Evolutionary conservation across 2,888 invertebrate genomes (phyloP).

Genomic region (Drosophila subsilvestris): DNA sequence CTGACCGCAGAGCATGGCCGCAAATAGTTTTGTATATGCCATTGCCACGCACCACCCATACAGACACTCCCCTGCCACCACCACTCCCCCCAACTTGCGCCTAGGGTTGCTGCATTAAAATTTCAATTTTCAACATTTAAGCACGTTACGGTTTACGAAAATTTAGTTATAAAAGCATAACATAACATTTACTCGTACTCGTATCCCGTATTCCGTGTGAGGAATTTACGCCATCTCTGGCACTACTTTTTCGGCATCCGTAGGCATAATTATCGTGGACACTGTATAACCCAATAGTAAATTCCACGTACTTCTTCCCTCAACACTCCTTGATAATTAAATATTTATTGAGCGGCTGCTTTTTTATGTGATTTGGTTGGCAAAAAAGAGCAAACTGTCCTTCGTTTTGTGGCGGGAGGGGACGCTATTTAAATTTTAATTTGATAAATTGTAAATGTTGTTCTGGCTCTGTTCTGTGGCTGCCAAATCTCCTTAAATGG

Average conservation of each 20-base stretch:
- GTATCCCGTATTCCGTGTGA: slow-evolving; percentile 16
- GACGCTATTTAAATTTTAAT: slow-evolving; percentile 63
- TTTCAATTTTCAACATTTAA: slow-evolving; percentile 74
- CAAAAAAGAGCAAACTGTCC: slow-evolving; percentile 44
- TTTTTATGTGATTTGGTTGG: slow-evolving; percentile 18
- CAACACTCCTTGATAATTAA: slow-evolving; percentile 63
- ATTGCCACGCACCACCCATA: slow-evolving; percentile 32
- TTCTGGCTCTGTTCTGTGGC: slow-evolving; percentile 15
- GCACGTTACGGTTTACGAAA: slow-evolving; percentile 64
- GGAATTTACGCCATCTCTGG: background rate
- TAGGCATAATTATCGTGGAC: slow-evolving; percentile 33
- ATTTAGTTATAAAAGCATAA: slow-evolving; percentile 75
- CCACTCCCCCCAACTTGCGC: slow-evolving; percentile 10
- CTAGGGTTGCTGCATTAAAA: slow-evolving; percentile 62
- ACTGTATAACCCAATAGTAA: slow-evolving; percentile 61
- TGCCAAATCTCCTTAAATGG: slow-evolving; percentile 18
- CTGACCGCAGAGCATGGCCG: slow-evolving; percentile 71
- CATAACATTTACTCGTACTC: slow-evolving; percentile 34
- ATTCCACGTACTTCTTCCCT: slow-evolving; percentile 37
- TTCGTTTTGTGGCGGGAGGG: slow-evolving; percentile 48
- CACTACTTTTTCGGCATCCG: slow-evolving; percentile 2
- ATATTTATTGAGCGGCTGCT: slow-evolving; percentile 70
- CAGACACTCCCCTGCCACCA: background rate
- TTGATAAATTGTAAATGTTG: slow-evolving; percentile 66
- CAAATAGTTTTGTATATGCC: slow-evolving; percentile 72